These are phyloP conservation scores for Neogobius melanostomus DNA, from an alignment of 2,113 vertebrate species.

Conservation along the genomic window DNA sequence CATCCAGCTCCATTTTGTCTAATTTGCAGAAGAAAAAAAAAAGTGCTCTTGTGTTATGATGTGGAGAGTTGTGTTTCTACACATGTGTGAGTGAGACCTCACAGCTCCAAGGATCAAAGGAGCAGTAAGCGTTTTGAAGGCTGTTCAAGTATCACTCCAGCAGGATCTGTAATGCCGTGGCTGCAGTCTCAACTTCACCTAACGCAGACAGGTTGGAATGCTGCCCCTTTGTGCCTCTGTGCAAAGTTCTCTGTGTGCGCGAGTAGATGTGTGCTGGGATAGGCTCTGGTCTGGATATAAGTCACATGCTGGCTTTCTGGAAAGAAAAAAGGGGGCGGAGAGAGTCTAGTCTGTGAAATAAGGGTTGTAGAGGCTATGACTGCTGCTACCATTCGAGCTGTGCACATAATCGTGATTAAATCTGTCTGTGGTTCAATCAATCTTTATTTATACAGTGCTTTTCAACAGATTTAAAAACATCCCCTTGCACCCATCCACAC, in stretches of 20 bases:
- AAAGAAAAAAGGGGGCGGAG: slow-evolving; percentile 25
- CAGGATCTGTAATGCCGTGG: slow-evolving; percentile 38
- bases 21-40: not conserved
- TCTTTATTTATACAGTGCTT: too few species aligned
- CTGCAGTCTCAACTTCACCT: slow-evolving; percentile 35
- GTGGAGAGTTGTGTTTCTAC: not conserved
- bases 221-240: slow-evolving; percentile 1
- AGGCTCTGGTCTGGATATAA: slow-evolving; percentile 32
- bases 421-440: too few species aligned
- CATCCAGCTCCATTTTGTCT: not conserved
- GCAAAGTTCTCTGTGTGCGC: not conserved
- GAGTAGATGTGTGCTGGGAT: slow-evolving; percentile 9
- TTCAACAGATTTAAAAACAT: too few species aligned
- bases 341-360: not conserved
- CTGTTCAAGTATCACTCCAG: slow-evolving; percentile 48
- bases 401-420: too few species aligned
- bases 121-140: slow-evolving; percentile 44
- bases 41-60: not conserved
- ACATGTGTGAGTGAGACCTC: not conserved
- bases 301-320: slow-evolving; percentile 50
- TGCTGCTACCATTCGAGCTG: too few species aligned
- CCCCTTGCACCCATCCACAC: too few species aligned
- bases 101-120: slow-evolving; percentile 45
- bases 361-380: slow-evolving; percentile 5
- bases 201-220: slow-evolving; percentile 46